Evolutionary conservation across 2,113 vertebrate genomes (phyloP).

Genomic region (Cottus gobio): DNA sequence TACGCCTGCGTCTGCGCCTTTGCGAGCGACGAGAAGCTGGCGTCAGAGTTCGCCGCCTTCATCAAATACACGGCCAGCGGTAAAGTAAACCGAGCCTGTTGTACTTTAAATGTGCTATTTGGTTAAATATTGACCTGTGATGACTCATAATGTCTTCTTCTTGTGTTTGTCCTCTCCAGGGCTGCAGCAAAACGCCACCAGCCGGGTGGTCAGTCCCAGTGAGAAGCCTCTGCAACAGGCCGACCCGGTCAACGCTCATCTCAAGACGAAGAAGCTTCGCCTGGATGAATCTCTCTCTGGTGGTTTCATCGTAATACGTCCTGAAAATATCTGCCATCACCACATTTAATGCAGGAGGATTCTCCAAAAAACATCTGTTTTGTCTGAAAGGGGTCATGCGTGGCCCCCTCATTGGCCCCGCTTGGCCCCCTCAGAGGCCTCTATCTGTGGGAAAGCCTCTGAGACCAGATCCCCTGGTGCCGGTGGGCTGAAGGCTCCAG

Average conservation of each 20-base stretch:
- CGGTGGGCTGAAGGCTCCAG: too few species aligned
- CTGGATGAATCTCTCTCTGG: slow-evolving; percentile 67
- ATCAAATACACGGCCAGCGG: slow-evolving; percentile 82
- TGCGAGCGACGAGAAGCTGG: slow-evolving; percentile 89
- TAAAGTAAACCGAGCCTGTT: slow-evolving; percentile 54
- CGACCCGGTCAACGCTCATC: slow-evolving; percentile 38
- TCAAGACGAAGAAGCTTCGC: slow-evolving; percentile 70
- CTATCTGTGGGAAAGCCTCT: too few species aligned
- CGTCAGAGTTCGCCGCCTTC: slow-evolving; percentile 89
- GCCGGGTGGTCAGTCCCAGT: slow-evolving; percentile 12
- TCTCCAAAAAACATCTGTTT: neutral
- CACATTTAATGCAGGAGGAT: neutral
- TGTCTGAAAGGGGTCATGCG: too few species aligned
- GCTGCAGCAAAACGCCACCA: slow-evolving; percentile 22
- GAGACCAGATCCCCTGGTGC: too few species aligned
- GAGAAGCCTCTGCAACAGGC: slow-evolving; percentile 54
- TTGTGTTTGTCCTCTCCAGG: slow-evolving; percentile 40
- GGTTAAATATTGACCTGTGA: neutral
- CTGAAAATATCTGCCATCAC: neutral
- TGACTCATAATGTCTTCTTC: neutral
- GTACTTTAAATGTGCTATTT: neutral
- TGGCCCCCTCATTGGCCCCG: too few species aligned
- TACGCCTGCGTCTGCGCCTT: slow-evolving; percentile 94
- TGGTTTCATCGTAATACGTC: slow-evolving; percentile 9
- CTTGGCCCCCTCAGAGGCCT: too few species aligned